Evolutionary conservation across 53 echinoderm and acorn worm species (phyloP), one percentile per base, ranked within the genome.

Genomic region (Apostichopus leukothele): DNA sequence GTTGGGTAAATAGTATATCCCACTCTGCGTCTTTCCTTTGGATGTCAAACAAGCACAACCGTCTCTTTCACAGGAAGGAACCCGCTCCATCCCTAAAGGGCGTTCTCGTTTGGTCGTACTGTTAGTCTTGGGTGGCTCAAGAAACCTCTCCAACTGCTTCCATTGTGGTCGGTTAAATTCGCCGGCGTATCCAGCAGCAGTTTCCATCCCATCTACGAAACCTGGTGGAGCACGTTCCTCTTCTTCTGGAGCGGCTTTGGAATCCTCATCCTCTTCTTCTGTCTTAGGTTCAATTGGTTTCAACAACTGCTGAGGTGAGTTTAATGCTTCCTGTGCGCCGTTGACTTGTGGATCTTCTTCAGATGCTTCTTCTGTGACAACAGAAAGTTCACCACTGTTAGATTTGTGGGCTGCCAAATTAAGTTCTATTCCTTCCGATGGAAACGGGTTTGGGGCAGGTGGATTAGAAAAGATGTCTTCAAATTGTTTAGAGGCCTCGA

Each of bases 1-100:
- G 84, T 94, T 96, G 6, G 88, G 89, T 18, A 94, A 75, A 74
- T 75, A 91, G 68, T 96, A 96, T 73, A 94, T 89, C 22, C 94
- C 96, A 53, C 84, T 88, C 83, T 94, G 74, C 8, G 86, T 93
- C 60, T 52, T 86, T 1, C 91, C 94, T 88, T 92, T 93, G 75
- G 78, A 68, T 27, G 79, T n/a, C 25, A 95, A 63, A 67, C 95
- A 95, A 27, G 76, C 88, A 23, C 95, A 95, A 5, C 93, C 95
- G 68, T 95, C 95, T 39, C 83, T 50, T 61, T 77, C 61, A 67
- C 95, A 95, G 89, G 86, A 87, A 26, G 87, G 89, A 4, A 79
- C 87, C 39, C 88, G 84, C 0, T 91, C 92, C 23, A 87, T 79
- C 1, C 90, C 90, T 18, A 60, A 77, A 16, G 87, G 90, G n/a